A percentile compares a stretch with the other conserved stretches of the same genome.
Conservation (phyloP, 2,888 invertebrate genomes). For the Macrophya alboannulata region DNA sequence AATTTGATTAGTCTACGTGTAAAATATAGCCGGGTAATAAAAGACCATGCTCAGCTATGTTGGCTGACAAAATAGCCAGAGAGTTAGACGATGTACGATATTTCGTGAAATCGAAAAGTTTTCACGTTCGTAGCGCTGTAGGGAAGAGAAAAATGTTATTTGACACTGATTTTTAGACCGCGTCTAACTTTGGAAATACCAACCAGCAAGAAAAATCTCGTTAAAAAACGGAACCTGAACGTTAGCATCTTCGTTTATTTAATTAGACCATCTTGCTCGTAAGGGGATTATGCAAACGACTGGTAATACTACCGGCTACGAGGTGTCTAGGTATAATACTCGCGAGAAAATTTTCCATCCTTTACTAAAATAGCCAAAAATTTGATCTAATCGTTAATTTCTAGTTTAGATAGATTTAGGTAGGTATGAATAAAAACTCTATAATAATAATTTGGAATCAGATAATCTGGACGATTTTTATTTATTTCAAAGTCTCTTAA, state of each 20-base stretch:
- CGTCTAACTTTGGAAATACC: not conserved
- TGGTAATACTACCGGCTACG: not conserved
- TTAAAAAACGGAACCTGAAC: conserved; percentile 6
- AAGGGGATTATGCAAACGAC: conserved; percentile 24
- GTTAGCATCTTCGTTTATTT: conserved; percentile 21
- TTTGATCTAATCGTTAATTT: not conserved
- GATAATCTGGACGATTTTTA: not conserved
- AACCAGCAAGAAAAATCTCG: conserved; percentile 21
- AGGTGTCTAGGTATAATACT: not conserved
- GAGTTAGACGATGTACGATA: not conserved
- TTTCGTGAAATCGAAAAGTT: not conserved
- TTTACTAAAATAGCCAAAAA: not conserved
- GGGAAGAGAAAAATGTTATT: not conserved
- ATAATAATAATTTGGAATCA: not conserved
- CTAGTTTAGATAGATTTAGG: not conserved
- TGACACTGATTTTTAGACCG: not conserved
- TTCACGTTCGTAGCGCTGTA: too few species aligned
- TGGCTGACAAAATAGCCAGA: not conserved
- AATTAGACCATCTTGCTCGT: conserved; percentile 21
- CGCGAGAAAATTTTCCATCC: not conserved
- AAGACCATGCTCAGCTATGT: not conserved
- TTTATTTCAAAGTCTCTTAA: not conserved
- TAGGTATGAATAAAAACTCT: not conserved
- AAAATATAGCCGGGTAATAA: conserved; percentile 26
- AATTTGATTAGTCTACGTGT: conserved; percentile 30